Percentiles rank a stretch among this genome's conserved stretches.
Evolutionary conservation across 92 coral and sea anemone genomes (phyloP).

Genomic region (Bergia sp.): DNA sequence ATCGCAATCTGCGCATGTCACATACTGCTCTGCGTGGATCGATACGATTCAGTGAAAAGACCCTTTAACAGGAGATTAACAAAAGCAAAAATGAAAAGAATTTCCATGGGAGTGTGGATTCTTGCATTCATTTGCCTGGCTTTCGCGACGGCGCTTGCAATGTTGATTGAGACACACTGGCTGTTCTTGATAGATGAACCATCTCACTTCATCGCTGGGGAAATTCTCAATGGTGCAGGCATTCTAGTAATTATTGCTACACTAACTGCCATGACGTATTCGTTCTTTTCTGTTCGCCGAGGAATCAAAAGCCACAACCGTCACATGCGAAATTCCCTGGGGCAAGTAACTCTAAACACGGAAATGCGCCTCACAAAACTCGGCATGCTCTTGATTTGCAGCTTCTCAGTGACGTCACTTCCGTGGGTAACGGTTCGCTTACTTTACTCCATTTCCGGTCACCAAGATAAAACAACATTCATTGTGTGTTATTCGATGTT

Average conservation of each 20-base stretch:
- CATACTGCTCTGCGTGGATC: constrained; percentile 53
- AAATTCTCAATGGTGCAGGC: constrained; percentile 50
- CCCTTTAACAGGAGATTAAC: constrained; percentile 54
- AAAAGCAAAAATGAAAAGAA: constrained; percentile 42
- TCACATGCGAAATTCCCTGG: constrained; percentile 41
- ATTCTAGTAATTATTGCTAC: constrained; percentile 37
- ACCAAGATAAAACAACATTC: constrained; percentile 49
- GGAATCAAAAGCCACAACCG: constrained; percentile 43
- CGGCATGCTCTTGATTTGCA: constrained; percentile 26
- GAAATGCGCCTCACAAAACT: constrained; percentile 57
- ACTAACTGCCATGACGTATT: constrained; percentile 47
- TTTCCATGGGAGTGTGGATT: constrained; percentile 38
- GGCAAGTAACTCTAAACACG: constrained; percentile 44
- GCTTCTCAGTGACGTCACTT: constrained; percentile 52
- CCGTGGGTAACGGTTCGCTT: constrained; percentile 58
- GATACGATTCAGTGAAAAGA: constrained; percentile 48
- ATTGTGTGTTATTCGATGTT: constrained; percentile 44
- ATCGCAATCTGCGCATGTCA: constrained; percentile 51
- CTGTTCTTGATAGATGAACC: constrained; percentile 44
- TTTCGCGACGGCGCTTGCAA: constrained; percentile 25
- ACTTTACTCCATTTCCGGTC: constrained; percentile 52
- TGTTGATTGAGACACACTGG: constrained; percentile 56
- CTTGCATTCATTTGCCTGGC: constrained; percentile 20
- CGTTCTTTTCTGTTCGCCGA: constrained; percentile 40
- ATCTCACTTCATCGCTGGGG: constrained; percentile 57